Conservation (phyloP, 2,113 vertebrate species). For the Dicrurus megarhynchus region DNA sequence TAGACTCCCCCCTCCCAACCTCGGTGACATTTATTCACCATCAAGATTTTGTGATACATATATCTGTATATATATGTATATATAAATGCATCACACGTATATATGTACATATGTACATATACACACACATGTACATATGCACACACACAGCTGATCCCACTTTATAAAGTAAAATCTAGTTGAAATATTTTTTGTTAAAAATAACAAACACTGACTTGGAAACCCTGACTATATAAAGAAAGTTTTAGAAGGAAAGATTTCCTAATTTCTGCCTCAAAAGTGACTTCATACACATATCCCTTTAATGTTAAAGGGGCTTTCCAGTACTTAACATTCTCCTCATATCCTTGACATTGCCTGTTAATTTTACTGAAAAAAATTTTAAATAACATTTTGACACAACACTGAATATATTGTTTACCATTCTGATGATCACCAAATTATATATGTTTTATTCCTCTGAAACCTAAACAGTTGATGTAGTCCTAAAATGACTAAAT, state of each 20-base stretch:
- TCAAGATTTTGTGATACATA: background rate
- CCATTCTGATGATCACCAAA: background rate
- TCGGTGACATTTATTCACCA: background rate
- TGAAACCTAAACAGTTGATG: conserved; percentile 22
- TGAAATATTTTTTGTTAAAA: background rate
- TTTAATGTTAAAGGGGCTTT: background rate
- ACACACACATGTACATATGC: background rate
- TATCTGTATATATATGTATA: no score
- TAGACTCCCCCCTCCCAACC: background rate
- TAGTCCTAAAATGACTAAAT: conserved; percentile 35
- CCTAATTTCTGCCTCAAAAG: background rate
- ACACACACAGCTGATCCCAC: background rate
- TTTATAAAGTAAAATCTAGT: background rate
- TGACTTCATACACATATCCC: background rate
- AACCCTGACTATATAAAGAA: background rate
- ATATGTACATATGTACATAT: rapidly evolving
- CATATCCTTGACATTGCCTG: background rate
- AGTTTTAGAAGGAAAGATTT: background rate
- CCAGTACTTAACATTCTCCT: background rate
- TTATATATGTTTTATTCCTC: conserved; percentile 20
- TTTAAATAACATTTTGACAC: background rate
- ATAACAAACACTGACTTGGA: background rate
- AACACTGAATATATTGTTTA: background rate
- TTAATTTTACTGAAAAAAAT: background rate
- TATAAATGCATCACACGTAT: background rate